phyloP scores from a whole-genome alignment of 2,797 vertebrate species.

The Phalanger gymnotis region DNA sequence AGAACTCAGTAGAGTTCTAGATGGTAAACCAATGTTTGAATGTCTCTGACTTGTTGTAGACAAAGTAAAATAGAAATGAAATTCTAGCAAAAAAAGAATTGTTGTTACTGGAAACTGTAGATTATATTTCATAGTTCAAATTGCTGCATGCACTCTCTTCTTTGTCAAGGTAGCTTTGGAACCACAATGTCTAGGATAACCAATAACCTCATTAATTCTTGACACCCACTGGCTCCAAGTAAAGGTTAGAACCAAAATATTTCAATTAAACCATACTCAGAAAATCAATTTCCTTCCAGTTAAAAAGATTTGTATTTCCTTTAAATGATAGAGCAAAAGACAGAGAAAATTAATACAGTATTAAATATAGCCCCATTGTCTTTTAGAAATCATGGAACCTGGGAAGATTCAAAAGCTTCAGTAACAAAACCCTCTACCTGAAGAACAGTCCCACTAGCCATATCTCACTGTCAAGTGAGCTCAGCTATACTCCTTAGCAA shows the following conservation, averaged over 20 bases:
- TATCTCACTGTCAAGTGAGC: conserved; percentile 9
- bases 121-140: background rate
- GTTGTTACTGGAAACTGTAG: background rate
- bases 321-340: conserved; percentile 62
- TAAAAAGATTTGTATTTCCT: conserved; percentile 52
- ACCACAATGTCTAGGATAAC: background rate
- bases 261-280: conserved; percentile 53
- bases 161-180: background rate
- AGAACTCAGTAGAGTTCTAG: background rate
- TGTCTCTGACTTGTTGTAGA: background rate
- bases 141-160: background rate
- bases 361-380: conserved; percentile 61
- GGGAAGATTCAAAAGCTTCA: conserved; percentile 33
- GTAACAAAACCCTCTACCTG: conserved; percentile 22
- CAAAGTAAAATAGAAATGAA: background rate
- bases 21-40: background rate
- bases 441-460: background rate
- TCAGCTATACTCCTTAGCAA: conserved; percentile 20
- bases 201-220: background rate
- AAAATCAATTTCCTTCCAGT: background rate
- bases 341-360: conserved; percentile 57
- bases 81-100: background rate
- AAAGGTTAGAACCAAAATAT: conserved; percentile 57
- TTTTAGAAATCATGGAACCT: conserved; percentile 46
- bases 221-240: background rate